These are phyloP conservation scores for Tenthredo notha DNA, from an alignment of 2,888 invertebrate genomes.

Conservation along the genomic window DNA sequence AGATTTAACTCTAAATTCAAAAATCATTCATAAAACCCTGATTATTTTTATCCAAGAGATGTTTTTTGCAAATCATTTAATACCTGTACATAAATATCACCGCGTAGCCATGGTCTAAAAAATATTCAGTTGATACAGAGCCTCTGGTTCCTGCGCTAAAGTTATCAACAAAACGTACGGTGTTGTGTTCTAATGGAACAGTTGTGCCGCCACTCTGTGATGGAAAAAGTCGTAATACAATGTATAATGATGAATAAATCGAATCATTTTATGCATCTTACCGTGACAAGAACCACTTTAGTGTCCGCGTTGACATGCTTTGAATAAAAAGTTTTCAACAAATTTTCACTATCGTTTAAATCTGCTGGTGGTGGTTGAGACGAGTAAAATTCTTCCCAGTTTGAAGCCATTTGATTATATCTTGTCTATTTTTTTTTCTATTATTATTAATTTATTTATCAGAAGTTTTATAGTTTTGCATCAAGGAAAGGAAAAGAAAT, in stretches of 20 bases:
- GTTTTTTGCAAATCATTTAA: slow-evolving; percentile 23
- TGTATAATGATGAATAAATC: background rate
- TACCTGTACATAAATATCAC: slow-evolving; percentile 95
- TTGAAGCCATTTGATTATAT: slow-evolving; percentile 75
- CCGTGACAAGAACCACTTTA: slow-evolving; percentile 89
- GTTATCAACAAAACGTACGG: slow-evolving; percentile 98
- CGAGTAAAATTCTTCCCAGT: slow-evolving; percentile 93
- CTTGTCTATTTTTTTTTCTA: background rate
- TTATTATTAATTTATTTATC: background rate
- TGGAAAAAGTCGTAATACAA: background rate
- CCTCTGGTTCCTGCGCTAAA: slow-evolving; percentile 98
- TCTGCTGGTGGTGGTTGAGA: slow-evolving; percentile 88
- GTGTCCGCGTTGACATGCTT: slow-evolving; percentile 85
- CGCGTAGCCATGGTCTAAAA: slow-evolving; percentile 91
- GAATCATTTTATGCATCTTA: slow-evolving; percentile 77
- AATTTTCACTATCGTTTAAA: slow-evolving; percentile 86
- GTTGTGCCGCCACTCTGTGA: slow-evolving; percentile 97
- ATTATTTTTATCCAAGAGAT: too few species aligned
- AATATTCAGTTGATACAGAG: slow-evolving; percentile 96
- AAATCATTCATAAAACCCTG: slow-evolving; percentile 65
- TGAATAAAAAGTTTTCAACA: slow-evolving; percentile 88
- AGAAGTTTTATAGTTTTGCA: background rate
- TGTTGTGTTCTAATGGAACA: slow-evolving; percentile 97
- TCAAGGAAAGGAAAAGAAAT: background rate
- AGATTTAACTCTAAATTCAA: slow-evolving; percentile 86